These are phyloP conservation scores for Lerista edwardsae DNA, from an alignment of 2,797 vertebrate species.

Conservation along the genomic window DNA sequence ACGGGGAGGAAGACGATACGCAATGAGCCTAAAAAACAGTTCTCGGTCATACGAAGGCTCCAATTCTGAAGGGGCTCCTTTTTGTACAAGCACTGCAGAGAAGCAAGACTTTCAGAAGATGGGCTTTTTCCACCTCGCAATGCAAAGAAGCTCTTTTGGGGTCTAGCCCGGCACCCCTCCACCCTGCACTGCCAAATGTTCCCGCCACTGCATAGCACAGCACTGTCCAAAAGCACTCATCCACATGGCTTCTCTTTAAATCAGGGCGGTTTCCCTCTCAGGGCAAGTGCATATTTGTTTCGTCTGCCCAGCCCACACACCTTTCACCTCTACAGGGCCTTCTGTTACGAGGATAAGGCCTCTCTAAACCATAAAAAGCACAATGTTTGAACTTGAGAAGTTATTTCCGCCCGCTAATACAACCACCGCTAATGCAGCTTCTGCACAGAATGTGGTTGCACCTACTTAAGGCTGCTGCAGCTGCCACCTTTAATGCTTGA, in stretches of 20 bases:
- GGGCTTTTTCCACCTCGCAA: too few relatives aligned
- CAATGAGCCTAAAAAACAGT: background rate
- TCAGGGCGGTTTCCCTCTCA: too few relatives aligned
- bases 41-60: background rate
- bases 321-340: background rate
- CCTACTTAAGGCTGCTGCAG: background rate
- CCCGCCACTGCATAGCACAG: background rate
- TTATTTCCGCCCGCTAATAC: background rate
- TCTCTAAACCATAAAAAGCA: background rate
- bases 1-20: background rate
- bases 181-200: background rate
- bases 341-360: background rate
- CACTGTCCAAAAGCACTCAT: background rate
- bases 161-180: background rate
- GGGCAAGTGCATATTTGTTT: background rate
- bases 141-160: background rate
- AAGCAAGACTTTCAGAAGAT: background rate
- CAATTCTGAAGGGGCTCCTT: background rate
- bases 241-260: too few relatives aligned
- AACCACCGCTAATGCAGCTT: background rate
- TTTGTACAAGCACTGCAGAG: background rate
- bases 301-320: background rate
- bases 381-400: background rate
- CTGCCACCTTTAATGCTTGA: rapidly evolving
- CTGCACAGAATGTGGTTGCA: background rate